Base-by-base conservation (phyloP, 2,888 invertebrate species). In the Ormia ochracea region DNA sequence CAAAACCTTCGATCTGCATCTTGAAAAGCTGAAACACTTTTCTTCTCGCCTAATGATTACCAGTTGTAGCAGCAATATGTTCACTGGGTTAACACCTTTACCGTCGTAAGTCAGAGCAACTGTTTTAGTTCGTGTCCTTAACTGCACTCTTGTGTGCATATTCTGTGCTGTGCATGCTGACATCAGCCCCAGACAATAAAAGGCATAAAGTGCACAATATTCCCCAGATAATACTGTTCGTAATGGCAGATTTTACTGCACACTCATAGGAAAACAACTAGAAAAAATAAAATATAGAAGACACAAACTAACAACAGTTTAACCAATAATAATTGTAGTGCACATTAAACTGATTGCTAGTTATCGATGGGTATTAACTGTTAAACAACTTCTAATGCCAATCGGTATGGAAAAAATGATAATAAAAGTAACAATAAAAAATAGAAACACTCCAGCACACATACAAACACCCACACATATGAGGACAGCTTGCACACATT, bases 311-410 rank as follows among this genome's bases (percentile, higher is more conserved):
- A 66, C 48, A 76, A 76, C 68, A 76, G 76, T 80, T 80, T 76
- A 80, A 80, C 52, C 48, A 80, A 68, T 72, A 80, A 76, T 80
- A 80, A 80, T 80, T 76, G 76, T 68, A 72, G 50, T 73, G 58
- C 56, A 68, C 72, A 73, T 76, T 76, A 76, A 76, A 73, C 76
- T 80, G 80, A 80, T 80, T 80, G 80, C 72, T 70, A 80, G 80
- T 76, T 80, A 76, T 80, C 66, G 80, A 80, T 76, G 65, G 80
- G 63, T 80, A 80, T 72, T 80, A 80, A 76, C 80, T 63, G 50
- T 75, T 66, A 75, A 74, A 61, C 68, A 74, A 78, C 72, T 73
- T 54, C 54, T 78, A 70, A 72, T 72, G 43, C 59, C 72, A 61
- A 68, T 45, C 65, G 66, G 66, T 61, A 73, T n/a, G 58, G 9